phyloP scores from a whole-genome alignment of 1,140 invertebrate genomes.

The Theocolax elegans region DNA sequence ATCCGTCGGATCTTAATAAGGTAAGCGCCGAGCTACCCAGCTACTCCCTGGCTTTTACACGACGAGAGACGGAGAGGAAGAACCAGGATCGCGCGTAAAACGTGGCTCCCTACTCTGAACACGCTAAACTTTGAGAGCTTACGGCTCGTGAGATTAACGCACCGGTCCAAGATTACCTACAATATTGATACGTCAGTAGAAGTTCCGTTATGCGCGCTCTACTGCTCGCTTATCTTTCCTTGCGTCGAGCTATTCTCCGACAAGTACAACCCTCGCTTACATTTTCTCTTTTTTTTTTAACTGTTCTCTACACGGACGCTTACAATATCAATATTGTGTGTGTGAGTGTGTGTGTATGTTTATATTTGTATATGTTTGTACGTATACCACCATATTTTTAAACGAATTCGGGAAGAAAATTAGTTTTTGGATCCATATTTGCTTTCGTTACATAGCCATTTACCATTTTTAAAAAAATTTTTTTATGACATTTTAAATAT shows the following conservation, averaged over 20 bases:
- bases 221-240: not conserved
- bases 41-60: not conserved
- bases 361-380: not conserved
- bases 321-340: not conserved
- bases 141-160: not conserved
- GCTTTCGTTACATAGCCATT: too few species aligned
- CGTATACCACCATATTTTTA: too few species aligned
- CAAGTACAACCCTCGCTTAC: not conserved
- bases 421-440: too few species aligned
- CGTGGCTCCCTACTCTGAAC: not conserved
- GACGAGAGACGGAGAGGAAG: not conserved
- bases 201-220: not conserved
- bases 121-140: constrained; percentile 2
- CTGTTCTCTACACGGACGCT: too few species aligned
- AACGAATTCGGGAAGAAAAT: too few species aligned
- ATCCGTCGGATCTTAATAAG: constrained; percentile 47
- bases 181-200: constrained; percentile 4
- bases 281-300: not conserved
- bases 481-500: too few species aligned
- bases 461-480: too few species aligned
- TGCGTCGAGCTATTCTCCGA: too few species aligned
- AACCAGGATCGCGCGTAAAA: not conserved
- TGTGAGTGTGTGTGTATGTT: not conserved
- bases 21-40: constrained; percentile 8
- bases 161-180: constrained; percentile 8